phyloP scores from a whole-genome alignment of 2,888 invertebrate genomes.

The Folsomia candida region DNA sequence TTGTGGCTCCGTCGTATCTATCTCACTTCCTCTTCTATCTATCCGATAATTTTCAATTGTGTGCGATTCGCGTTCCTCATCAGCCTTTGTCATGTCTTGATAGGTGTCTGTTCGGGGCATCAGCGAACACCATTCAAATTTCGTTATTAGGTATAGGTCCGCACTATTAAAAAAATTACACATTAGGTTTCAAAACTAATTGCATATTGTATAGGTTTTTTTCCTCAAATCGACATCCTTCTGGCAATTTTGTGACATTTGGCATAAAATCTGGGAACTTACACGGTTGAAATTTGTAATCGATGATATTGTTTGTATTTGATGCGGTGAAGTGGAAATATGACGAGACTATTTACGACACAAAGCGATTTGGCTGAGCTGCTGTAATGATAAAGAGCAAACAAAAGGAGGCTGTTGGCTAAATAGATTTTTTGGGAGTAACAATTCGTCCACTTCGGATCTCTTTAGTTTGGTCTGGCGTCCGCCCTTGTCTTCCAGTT shows the following conservation, averaged over 20 bases:
- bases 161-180: no score
- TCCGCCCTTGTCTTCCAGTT: conserved; percentile 16
- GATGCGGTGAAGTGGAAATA: not conserved
- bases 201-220: no score
- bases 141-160: no score
- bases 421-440: conserved; percentile 18
- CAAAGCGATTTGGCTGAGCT: not conserved
- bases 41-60: not conserved
- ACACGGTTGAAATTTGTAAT: no score
- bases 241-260: no score
- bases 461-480: conserved; percentile 17
- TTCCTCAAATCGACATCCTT: no score
- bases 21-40: not conserved
- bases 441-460: conserved; percentile 1
- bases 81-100: not conserved
- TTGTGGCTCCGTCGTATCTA: conserved; percentile 14
- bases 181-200: no score
- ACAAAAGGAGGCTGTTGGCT: conserved; percentile 17
- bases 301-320: no score
- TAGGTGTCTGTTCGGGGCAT: not conserved
- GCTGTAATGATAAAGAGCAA: conserved; percentile 5
- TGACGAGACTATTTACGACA: conserved; percentile 16
- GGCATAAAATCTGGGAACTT: no score
- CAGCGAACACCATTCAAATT: no score
- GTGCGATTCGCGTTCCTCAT: not conserved